phyloP scores from a whole-genome alignment of 2,888 invertebrate genomes.

The Amiota communis region DNA sequence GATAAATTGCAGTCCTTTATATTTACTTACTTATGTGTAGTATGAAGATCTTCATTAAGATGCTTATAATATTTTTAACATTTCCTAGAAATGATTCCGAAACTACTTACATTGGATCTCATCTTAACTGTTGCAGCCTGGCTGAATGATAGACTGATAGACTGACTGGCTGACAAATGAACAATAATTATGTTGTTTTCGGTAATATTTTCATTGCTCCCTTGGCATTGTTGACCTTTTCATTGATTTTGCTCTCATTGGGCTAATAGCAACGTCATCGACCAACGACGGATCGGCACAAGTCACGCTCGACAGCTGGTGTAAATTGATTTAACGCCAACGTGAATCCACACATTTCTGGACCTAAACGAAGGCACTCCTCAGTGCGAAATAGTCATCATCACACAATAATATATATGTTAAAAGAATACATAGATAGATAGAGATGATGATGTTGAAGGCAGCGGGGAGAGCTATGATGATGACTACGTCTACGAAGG shows the following conservation, averaged over 20 bases:
- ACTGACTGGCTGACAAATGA: background rate
- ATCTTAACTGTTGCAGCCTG: too few relatives aligned
- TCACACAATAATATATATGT: too few relatives aligned
- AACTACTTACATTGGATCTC: too few relatives aligned
- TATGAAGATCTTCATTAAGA: too few relatives aligned
- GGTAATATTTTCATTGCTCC: constrained; percentile 24
- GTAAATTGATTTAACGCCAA: constrained; percentile 42
- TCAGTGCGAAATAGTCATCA: constrained; percentile 9
- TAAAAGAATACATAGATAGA: too few relatives aligned
- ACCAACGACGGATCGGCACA: constrained; percentile 48
- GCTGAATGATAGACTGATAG: too few relatives aligned
- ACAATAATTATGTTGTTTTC: constrained; percentile 26
- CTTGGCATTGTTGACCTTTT: constrained; percentile 24
- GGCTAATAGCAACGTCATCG: constrained; percentile 30
- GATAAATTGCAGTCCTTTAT: too few relatives aligned
- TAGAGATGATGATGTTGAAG: too few relatives aligned
- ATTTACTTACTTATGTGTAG: too few relatives aligned
- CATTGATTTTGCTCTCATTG: constrained; percentile 28
- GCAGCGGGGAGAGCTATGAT: background rate
- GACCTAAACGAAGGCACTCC: background rate
- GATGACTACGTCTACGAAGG: background rate
- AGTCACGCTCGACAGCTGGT: constrained; percentile 54
- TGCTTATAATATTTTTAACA: too few relatives aligned
- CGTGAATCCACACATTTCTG: constrained; percentile 39
- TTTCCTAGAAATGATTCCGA: too few relatives aligned